Conservation (phyloP, 2,113 vertebrate species). For the Centropus bengalensis region DNA sequence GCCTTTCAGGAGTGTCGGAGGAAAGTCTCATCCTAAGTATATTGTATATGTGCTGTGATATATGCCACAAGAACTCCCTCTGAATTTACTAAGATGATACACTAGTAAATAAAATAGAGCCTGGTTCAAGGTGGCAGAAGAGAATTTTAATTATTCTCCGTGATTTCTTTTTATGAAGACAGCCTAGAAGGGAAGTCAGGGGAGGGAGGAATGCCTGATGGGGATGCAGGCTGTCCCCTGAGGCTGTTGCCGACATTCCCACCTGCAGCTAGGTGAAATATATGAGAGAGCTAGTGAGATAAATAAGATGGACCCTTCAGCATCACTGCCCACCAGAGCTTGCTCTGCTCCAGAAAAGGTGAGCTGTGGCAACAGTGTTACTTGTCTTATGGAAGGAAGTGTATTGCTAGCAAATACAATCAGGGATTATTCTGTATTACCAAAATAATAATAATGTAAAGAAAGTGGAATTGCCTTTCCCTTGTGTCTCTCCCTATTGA, state of each 20-base stretch:
- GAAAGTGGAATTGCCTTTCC: neutral
- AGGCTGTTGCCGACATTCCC: neutral
- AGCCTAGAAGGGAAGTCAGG: neutral
- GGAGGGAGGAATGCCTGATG: neutral
- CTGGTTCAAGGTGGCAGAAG: neutral
- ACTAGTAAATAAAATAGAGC: neutral
- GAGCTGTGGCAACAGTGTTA: neutral
- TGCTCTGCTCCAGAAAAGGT: rapidly evolving
- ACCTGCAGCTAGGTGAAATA: neutral
- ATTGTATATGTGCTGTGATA: neutral
- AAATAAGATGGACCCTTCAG: neutral
- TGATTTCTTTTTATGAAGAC: neutral
- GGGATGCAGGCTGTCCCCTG: neutral
- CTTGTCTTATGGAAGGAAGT: neutral
- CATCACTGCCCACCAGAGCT: rapidly evolving
- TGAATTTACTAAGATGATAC: neutral
- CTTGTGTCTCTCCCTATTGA: neutral
- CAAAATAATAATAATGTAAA: neutral
- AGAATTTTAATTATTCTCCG: constrained; percentile 18
- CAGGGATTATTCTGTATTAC: neutral
- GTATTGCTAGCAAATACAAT: neutral
- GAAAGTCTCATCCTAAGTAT: neutral
- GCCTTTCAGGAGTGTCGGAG: constrained; percentile 15
- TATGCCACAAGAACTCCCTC: neutral
- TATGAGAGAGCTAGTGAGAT: neutral